Percentiles rank a stretch among this genome's conserved stretches.
These are phyloP conservation scores for Monochamus saltuarius DNA, from an alignment of 1,140 invertebrate genomes.

Conservation along the genomic window DNA sequence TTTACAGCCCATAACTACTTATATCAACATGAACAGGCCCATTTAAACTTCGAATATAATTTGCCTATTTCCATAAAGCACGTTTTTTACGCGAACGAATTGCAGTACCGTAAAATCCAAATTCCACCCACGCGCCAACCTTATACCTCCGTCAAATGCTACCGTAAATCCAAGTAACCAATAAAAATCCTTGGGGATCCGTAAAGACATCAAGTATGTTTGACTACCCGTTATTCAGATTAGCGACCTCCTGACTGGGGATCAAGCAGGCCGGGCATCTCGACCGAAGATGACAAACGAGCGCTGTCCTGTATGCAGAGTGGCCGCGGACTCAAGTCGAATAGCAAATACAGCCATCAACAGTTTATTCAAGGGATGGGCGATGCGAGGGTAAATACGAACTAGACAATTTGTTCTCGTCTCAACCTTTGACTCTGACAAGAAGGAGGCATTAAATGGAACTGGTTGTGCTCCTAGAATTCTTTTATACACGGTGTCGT, in stretches of 20 bases:
- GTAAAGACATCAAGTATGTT: background rate
- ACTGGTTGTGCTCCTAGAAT: too few relatives aligned
- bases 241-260: background rate
- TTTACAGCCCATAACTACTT: too few relatives aligned
- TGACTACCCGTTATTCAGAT: background rate
- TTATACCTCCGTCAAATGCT: background rate
- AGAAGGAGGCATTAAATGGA: too few relatives aligned
- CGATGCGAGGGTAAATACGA: too few relatives aligned
- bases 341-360: conserved; percentile 5
- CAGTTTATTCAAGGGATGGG: background rate
- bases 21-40: too few relatives aligned
- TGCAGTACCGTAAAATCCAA: background rate
- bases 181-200: conserved; percentile 1
- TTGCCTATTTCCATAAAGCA: background rate
- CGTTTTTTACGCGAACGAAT: background rate
- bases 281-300: conserved; percentile 10
- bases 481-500: too few relatives aligned
- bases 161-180: background rate
- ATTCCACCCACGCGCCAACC: too few relatives aligned
- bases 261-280: background rate
- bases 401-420: too few relatives aligned
- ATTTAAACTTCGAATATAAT: background rate
- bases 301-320: conserved; percentile 9
- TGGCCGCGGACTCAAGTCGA: background rate
- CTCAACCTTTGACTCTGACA: too few relatives aligned